Conservation (phyloP, 2,797 vertebrate species). For the Alfaro cultratus region DNA sequence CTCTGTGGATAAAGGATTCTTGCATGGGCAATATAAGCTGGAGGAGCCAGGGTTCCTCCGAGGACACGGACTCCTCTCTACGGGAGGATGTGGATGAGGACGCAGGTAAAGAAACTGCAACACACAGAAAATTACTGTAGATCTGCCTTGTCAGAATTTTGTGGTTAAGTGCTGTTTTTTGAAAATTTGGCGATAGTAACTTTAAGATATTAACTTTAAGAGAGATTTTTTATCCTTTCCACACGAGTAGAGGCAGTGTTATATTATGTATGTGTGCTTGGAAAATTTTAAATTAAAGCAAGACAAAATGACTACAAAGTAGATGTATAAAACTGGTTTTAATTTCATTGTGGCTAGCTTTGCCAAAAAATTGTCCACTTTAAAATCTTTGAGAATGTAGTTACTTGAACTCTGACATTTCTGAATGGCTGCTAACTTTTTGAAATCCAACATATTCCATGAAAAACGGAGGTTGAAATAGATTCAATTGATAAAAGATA, state of each 20-base stretch:
- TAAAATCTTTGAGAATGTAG: background rate
- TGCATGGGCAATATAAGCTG: constrained; percentile 81
- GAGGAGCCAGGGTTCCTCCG: constrained; percentile 73
- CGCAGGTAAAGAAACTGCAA: constrained; percentile 70
- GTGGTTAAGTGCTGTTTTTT: background rate
- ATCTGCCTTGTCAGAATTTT: background rate
- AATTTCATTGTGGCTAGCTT: background rate
- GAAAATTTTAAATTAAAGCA: background rate
- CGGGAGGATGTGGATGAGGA: constrained; percentile 72
- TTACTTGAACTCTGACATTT: background rate
- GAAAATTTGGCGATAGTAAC: background rate
- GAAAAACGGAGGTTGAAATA: background rate
- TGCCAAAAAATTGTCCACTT: background rate
- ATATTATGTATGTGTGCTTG: background rate
- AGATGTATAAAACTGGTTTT: background rate
- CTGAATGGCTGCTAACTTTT: background rate
- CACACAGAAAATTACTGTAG: background rate
- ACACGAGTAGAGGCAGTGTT: background rate
- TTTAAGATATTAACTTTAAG: background rate
- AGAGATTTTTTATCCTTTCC: background rate
- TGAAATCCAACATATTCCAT: background rate
- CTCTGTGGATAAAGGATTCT: constrained; percentile 38
- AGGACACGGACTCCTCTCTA: constrained; percentile 73
- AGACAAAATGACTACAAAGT: background rate
- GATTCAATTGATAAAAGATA: background rate